Conservation (phyloP, 2,888 invertebrate species). For the Tipula helvola region DNA sequence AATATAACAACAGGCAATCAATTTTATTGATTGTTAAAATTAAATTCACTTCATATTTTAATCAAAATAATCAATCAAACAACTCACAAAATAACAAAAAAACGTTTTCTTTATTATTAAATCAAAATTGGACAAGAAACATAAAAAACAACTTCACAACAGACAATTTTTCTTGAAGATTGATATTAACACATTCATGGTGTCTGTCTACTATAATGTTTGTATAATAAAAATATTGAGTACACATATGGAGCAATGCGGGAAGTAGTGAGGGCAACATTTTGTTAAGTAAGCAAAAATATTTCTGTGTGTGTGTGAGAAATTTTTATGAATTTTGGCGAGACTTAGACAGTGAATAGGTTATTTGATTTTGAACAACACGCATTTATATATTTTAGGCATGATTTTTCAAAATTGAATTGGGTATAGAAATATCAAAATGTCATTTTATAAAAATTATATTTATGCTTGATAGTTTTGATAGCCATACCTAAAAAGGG, state of each 20-base stretch:
- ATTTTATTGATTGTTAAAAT: conserved; percentile 4
- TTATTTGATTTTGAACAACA: not conserved
- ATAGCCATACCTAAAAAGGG: conserved; percentile 4
- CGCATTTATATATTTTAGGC: not conserved
- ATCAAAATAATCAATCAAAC: conserved; percentile 4
- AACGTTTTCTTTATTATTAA: not conserved
- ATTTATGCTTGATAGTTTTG: not conserved
- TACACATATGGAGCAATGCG: not conserved
- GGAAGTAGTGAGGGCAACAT: not conserved
- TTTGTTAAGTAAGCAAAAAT: not conserved
- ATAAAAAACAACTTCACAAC: not conserved
- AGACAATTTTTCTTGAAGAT: not conserved
- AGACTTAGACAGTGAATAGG: not conserved
- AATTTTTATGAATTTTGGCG: not conserved
- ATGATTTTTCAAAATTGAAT: not conserved
- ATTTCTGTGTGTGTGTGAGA: not conserved
- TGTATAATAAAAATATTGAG: not conserved
- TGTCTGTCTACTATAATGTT: not conserved
- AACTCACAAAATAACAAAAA: not conserved
- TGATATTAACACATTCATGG: not conserved
- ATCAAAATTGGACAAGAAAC: conserved; percentile 4
- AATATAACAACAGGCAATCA: not conserved
- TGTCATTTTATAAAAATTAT: not conserved
- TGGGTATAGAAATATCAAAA: not conserved
- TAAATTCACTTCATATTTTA: not conserved